These are phyloP conservation scores for Osmerus eperlanus DNA, from an alignment of 2,113 vertebrate genomes.

Conservation along the genomic window DNA sequence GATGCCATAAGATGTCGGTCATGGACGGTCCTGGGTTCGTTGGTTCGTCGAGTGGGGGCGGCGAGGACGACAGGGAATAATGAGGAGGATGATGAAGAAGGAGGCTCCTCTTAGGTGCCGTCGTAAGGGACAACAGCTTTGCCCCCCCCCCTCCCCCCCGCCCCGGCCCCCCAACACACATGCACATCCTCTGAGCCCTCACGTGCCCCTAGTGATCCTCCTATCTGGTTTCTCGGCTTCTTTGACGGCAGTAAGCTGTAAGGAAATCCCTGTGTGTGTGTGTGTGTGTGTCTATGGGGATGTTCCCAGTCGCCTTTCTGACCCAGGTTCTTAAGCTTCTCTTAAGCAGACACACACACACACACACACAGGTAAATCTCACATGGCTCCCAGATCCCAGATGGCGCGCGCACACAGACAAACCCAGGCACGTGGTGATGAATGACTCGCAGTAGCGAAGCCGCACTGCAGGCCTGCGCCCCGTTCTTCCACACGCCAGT, in stretches of 20 bases:
- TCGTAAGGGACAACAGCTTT: no score
- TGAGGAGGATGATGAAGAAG: no score
- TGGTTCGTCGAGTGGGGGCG: no score
- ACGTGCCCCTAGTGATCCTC: background rate
- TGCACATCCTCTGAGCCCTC: background rate
- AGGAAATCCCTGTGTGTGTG: background rate
- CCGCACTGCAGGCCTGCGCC: no score
- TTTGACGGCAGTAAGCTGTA: background rate
- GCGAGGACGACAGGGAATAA: no score
- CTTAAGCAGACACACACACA: slow-evolving; percentile 8
- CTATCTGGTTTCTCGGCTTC: background rate
- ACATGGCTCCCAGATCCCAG: background rate
- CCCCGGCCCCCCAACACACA: no score
- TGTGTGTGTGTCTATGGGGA: slow-evolving; percentile 7
- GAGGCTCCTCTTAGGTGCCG: no score
- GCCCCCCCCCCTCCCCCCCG: no score
- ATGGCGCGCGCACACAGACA: background rate
- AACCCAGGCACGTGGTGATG: background rate
- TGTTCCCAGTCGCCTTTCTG: background rate
- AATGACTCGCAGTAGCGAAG: no score
- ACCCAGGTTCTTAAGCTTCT: background rate
- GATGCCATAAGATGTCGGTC: no score
- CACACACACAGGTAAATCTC: background rate
- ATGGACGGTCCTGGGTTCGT: no score
- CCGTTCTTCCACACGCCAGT: no score